A percentile compares a stretch with the other conserved stretches of the same genome.
These are phyloP conservation scores for Gobionotothen gibberifrons DNA, from an alignment of 2,797 vertebrate genomes.

Conservation along the genomic window DNA sequence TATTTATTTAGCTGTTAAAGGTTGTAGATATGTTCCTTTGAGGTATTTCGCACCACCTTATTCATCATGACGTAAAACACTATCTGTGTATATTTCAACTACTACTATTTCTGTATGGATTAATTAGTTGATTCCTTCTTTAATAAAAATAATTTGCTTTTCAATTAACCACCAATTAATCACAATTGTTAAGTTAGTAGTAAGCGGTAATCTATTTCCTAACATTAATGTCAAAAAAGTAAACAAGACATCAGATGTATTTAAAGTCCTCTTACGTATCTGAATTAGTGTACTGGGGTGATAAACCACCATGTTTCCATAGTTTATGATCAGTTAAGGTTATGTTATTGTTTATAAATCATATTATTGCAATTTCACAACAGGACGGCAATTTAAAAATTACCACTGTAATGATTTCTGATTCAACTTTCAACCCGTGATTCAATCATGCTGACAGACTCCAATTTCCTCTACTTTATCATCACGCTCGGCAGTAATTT, in stretches of 20 bases:
- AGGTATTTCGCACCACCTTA: conserved; percentile 16
- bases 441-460: conserved; percentile 75
- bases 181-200: background rate
- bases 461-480: conserved; percentile 81
- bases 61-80: background rate
- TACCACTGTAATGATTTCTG: conserved; percentile 72
- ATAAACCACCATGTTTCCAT: conserved; percentile 1
- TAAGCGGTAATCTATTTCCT: background rate
- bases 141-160: background rate
- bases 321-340: conserved; percentile 11
- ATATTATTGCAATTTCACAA: conserved; percentile 57
- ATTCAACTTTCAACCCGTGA: conserved; percentile 74
- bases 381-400: conserved; percentile 62
- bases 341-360: conserved; percentile 52
- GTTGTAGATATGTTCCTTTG: conserved; percentile 12
- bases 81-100: background rate
- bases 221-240: background rate
- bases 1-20: conserved; percentile 39
- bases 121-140: background rate
- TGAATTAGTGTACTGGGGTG: background rate
- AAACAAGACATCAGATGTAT: background rate
- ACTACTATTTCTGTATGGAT: background rate
- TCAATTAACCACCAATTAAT: background rate
- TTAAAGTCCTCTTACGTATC: background rate
- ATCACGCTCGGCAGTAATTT: conserved; percentile 72